These are phyloP conservation scores for Aphidoletes aphidimyza DNA, from an alignment of 2,888 invertebrate genomes.

Conservation along the genomic window DNA sequence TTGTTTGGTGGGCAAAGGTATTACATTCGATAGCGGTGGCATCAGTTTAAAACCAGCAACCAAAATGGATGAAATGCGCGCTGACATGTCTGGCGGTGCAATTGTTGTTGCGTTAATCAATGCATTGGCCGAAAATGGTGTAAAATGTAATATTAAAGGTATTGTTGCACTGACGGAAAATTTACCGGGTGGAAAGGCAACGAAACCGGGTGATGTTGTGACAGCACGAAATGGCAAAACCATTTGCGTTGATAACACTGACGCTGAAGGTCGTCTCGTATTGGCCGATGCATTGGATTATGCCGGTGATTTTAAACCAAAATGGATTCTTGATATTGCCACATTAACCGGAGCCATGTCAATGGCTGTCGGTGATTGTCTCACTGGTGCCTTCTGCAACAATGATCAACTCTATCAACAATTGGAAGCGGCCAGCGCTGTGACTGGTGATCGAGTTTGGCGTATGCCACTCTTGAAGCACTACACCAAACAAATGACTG, in stretches of 20 bases:
- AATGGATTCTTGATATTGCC: slow-evolving; percentile 80
- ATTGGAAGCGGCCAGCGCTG: slow-evolving; percentile 75
- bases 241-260: slow-evolving; percentile 79
- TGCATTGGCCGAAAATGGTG: slow-evolving; percentile 75
- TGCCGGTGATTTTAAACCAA: slow-evolving; percentile 73
- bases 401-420: slow-evolving; percentile 75
- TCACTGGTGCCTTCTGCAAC: slow-evolving; percentile 80
- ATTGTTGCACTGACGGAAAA: too few species aligned
- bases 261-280: slow-evolving; percentile 80
- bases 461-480: slow-evolving; percentile 82
- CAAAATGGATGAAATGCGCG: slow-evolving; percentile 79
- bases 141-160: slow-evolving; percentile 79
- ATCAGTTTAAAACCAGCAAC: slow-evolving; percentile 73
- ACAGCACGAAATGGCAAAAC: slow-evolving; percentile 79
- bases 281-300: slow-evolving; percentile 83
- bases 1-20: slow-evolving; percentile 76
- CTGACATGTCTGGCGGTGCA: slow-evolving; percentile 89
- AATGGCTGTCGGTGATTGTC: slow-evolving; percentile 73
- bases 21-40: slow-evolving; percentile 78
- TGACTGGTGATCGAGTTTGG: slow-evolving; percentile 85
- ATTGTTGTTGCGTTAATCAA: slow-evolving; percentile 77
- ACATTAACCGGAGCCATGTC: slow-evolving; percentile 79
- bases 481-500: slow-evolving; percentile 73
- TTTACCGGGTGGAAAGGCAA: slow-evolving; percentile 76
- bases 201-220: slow-evolving; percentile 82